A percentile compares a stretch with the other conserved stretches of the same genome.
These are phyloP conservation scores for Melanotaenia maccullochi DNA, from an alignment of 2,797 vertebrate genomes.

Conservation along the genomic window DNA sequence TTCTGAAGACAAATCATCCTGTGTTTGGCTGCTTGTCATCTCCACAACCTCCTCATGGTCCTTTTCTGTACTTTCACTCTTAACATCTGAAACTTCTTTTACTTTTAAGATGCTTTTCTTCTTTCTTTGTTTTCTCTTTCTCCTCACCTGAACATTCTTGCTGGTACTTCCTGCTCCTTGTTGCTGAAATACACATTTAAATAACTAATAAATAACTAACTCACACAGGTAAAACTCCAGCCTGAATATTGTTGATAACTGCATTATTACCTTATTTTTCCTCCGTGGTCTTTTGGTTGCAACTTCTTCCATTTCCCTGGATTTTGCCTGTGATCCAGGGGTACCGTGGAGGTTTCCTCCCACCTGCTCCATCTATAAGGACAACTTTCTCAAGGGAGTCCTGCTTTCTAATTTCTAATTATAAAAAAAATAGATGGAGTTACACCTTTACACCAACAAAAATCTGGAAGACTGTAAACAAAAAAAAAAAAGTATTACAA, in stretches of 20 bases:
- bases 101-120: not conserved
- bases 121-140: constrained; percentile 24
- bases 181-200: constrained; percentile 26
- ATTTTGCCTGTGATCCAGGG: not conserved
- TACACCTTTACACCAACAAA: not conserved
- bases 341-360: not conserved
- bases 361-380: constrained; percentile 45
- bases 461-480: not conserved
- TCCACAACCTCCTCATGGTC: constrained; percentile 12
- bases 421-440: not conserved
- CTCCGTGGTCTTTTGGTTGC: constrained; percentile 20
- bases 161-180: not conserved
- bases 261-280: constrained; percentile 35
- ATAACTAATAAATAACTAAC: accelerated
- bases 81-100: constrained; percentile 19
- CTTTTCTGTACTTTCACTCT: constrained; percentile 12
- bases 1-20: not conserved
- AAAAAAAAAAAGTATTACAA: too few relatives aligned
- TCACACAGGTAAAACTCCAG: not conserved
- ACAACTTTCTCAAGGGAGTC: constrained; percentile 9
- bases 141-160: constrained; percentile 37
- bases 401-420: constrained; percentile 4
- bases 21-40: constrained; percentile 8
- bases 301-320: constrained; percentile 2
- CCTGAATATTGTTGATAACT: not conserved